Conservation (phyloP, 1,140 invertebrate species). For the Formica selysi region DNA sequence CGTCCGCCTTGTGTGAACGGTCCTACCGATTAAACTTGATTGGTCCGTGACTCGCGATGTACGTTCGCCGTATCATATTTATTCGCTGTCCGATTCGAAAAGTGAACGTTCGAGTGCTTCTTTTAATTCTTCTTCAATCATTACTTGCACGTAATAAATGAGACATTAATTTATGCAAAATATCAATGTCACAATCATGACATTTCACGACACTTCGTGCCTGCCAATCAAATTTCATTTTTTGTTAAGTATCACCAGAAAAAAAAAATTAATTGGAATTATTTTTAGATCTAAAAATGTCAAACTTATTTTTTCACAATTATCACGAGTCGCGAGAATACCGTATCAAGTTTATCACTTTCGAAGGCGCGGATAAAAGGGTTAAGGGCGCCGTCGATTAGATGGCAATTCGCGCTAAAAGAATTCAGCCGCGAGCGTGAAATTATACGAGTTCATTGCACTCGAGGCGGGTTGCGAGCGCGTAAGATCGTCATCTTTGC, state of each 20-base stretch:
- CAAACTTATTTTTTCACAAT: no score
- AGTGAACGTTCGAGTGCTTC: background rate
- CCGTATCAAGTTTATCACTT: background rate
- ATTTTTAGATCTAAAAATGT: background rate
- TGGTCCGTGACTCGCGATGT: constrained; percentile 46
- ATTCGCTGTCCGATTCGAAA: background rate
- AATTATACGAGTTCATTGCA: constrained; percentile 76
- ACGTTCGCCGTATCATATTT: background rate
- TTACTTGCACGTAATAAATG: background rate
- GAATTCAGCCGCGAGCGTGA: constrained; percentile 52
- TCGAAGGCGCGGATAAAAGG: background rate
- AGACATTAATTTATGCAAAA: background rate
- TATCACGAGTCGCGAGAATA: background rate
- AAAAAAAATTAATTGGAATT: background rate
- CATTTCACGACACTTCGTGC: background rate
- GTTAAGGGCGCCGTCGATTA: constrained; percentile 28
- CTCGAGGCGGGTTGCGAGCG: constrained; percentile 50
- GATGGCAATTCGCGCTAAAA: constrained; percentile 10
- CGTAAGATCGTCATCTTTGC: constrained; percentile 64
- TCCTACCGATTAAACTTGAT: constrained; percentile 66
- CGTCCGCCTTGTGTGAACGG: constrained; percentile 62
- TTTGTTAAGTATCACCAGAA: background rate
- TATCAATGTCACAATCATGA: background rate
- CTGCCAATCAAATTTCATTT: background rate
- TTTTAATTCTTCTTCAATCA: background rate